phyloP scores from a whole-genome alignment of 2,888 invertebrate genomes.

The Xestoiulus laeticollis region DNA sequence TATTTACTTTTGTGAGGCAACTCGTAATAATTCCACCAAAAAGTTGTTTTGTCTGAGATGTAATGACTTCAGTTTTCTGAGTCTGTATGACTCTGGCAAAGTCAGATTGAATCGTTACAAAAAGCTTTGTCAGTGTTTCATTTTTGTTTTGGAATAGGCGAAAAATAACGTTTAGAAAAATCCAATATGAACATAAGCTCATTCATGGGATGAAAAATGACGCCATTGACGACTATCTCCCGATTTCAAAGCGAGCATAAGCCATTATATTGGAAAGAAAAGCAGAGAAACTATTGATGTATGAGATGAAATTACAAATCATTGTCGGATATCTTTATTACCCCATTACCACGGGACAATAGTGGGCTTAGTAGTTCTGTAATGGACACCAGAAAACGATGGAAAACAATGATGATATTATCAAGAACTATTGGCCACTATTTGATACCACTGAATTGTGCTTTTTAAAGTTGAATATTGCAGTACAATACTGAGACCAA shows the following conservation, averaged over 20 bases:
- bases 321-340: conserved; percentile 40
- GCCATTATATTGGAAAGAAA: conserved; percentile 27
- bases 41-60: neutral
- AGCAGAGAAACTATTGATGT: conserved; percentile 24
- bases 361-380: conserved; percentile 30
- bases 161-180: conserved; percentile 35
- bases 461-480: conserved; percentile 10
- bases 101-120: conserved; percentile 30
- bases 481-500: neutral
- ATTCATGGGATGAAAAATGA: conserved; percentile 24
- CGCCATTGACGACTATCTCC: conserved; percentile 24
- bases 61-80: neutral
- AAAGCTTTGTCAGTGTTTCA: neutral
- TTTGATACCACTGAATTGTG: neutral
- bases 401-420: neutral
- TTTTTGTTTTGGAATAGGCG: neutral
- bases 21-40: neutral
- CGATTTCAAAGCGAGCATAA: neutral
- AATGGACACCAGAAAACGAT: neutral
- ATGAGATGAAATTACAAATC: conserved; percentile 10
- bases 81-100: neutral
- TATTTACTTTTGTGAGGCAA: too few species aligned
- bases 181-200: conserved; percentile 41
- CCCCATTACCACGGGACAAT: conserved; percentile 11
- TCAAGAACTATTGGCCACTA: neutral